phyloP scores from a whole-genome alignment of 2,888 invertebrate species.

The Nipponacmea schrenckii region DNA sequence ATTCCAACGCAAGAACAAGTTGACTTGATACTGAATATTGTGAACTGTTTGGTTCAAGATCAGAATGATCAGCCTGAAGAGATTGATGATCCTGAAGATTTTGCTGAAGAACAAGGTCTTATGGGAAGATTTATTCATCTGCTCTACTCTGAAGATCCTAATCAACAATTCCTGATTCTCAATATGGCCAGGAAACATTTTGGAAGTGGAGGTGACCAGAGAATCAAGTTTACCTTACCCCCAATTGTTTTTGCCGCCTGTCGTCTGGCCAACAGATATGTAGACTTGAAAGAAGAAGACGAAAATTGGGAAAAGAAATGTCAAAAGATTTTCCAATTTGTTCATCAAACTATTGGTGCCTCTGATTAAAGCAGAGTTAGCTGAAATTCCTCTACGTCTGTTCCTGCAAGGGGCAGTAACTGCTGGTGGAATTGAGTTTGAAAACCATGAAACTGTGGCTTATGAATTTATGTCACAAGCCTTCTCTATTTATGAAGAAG shows the following conservation, averaged over 20 bases:
- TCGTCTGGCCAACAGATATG: constrained; percentile 83
- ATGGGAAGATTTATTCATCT: constrained; percentile 76
- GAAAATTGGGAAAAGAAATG: constrained; percentile 99
- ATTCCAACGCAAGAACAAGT: constrained; percentile 90
- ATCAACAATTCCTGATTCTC: constrained; percentile 78
- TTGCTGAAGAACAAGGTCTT: constrained; percentile 93
- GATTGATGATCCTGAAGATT: constrained; percentile 87
- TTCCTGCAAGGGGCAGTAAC: constrained; percentile 96
- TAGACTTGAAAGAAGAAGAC: constrained; percentile 81
- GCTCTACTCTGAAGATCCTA: constrained; percentile 71
- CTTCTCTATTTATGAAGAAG: constrained; percentile 97
- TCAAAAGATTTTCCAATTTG: constrained; percentile 97
- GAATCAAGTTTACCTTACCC: constrained; percentile 91
- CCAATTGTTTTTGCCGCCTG: constrained; percentile 93
- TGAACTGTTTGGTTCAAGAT: constrained; percentile 87
- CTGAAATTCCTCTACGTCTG: constrained; percentile 90
- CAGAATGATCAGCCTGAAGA: constrained; percentile 69
- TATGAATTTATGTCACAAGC: constrained; percentile 98
- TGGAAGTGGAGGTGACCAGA: constrained; percentile 86
- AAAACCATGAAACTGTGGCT: constrained; percentile 94
- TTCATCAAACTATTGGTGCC: constrained; percentile 94
- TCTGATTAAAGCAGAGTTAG: constrained; percentile 92
- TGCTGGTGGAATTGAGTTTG: constrained; percentile 88
- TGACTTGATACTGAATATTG: constrained; percentile 81
- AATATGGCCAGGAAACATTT: constrained; percentile 89